Evolutionary conservation across 2,113 vertebrate species (phyloP), one percentile per base, ranked within the genome.

Genomic region (Osmerus eperlanus): DNA sequence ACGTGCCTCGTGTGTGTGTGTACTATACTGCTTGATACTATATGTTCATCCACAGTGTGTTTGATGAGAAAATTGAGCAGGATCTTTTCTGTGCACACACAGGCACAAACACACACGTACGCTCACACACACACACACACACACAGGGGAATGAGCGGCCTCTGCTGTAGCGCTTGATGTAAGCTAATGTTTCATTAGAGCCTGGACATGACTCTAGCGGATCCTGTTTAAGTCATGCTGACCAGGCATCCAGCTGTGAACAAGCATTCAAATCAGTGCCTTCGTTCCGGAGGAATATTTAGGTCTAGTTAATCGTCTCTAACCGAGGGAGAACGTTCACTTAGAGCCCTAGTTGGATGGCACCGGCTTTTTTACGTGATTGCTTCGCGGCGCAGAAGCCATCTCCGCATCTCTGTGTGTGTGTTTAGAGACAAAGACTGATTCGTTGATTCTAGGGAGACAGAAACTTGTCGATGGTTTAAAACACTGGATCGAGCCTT

Each of bases 401-500:
- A 71, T 75, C 41, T 41, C 36, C 80, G 71, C 29, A 41, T 25
- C 79, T 77, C 84, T 72, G 73, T 25, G 73, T 76, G 76, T 80
- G 54, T 61, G 74, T 80, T 85, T 78, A 80, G 70, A 74, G 66
- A 69, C 74, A 74, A 56, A 25, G 64, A 67, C 85, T 16, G n/a
- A 81, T 85, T 83, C 72, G 81, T 73, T 59, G 83, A 78, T 83
- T 81, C 58, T 78, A 82, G 73, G 18, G 70, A 77, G 72, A 77
- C 9, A 36, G 29, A 13, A 65, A 36, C 16, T 41, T 15, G 32
- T 4, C 2, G 29, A 16, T 65, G 63, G 65, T 78, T 70, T 79
- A 67, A 70, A 52, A 72, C 72, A 79, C 68, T 71, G 53, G 80
- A 82, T 76, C 56, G 5, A 71, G 68, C 58, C 29, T 9, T 72